Percentiles rank a stretch among this genome's conserved stretches.
Evolutionary conservation across 37 sponge, comb jelly and placozoan species (phyloP).

Genomic region (Dysidea cf. avara): DNA sequence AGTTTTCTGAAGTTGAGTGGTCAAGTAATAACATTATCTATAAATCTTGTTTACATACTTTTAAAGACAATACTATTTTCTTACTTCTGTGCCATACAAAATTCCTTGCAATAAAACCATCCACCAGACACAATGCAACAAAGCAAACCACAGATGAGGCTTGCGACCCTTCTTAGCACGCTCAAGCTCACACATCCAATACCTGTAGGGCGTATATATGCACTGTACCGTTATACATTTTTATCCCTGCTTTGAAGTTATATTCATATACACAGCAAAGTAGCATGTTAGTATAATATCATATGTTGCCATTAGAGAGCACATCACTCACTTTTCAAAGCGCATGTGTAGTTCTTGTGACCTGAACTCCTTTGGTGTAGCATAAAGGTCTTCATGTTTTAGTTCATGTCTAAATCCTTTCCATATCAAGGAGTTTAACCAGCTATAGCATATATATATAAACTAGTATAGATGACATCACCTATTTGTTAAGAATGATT

Average conservation of each 20-base stretch:
- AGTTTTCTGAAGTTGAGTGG: no score
- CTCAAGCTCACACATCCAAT: conserved; percentile 48
- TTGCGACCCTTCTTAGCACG: conserved; percentile 22
- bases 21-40: no score
- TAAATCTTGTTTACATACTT: no score
- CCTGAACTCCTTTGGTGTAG: conserved; percentile 25
- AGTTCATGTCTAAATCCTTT: conserved; percentile 32
- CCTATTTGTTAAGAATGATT: no score
- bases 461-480: neutral
- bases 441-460: no score
- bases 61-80: no score
- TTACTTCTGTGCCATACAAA: conserved; percentile 31
- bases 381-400: conserved; percentile 45
- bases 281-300: no score
- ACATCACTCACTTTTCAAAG: conserved; percentile 43
- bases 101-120: conserved; percentile 33
- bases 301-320: no score
- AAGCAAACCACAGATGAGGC: conserved; percentile 41
- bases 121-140: conserved; percentile 43
- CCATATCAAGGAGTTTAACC: conserved; percentile 60
- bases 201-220: conserved; percentile 7
- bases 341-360: conserved; percentile 31
- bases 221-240: no score
- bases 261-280: no score
- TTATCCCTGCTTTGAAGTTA: no score